Conservation (phyloP, 2,113 vertebrate genomes). For the Tapirus terrestris region DNA sequence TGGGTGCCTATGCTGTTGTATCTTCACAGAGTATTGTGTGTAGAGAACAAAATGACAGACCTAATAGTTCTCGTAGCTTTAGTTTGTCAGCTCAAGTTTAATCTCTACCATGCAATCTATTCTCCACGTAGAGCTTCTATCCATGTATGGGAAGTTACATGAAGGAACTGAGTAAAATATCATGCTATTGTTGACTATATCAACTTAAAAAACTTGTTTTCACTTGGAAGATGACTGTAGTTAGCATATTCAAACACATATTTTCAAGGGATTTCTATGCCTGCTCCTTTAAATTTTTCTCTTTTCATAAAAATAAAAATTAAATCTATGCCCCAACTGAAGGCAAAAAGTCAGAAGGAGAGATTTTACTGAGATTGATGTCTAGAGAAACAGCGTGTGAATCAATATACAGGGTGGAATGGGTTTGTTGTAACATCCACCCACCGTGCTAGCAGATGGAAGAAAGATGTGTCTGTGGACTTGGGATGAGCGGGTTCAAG, state of each 20-base stretch:
- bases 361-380: slow-evolving; percentile 65
- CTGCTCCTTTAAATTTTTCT: slow-evolving; percentile 27
- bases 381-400: slow-evolving; percentile 59
- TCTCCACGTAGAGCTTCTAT: neutral
- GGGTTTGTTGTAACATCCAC: slow-evolving; percentile 46
- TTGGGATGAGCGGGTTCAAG: slow-evolving; percentile 55
- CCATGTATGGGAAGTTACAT: neutral
- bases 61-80: neutral
- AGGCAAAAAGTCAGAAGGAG: neutral
- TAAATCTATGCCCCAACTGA: neutral
- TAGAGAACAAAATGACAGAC: neutral
- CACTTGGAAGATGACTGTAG: neutral
- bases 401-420: slow-evolving; percentile 67
- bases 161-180: neutral
- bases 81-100: neutral
- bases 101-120: neutral
- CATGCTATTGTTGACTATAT: neutral
- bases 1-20: slow-evolving; percentile 38
- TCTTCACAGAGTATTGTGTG: neutral
- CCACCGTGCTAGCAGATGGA: neutral
- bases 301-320: neutral
- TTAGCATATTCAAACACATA: neutral
- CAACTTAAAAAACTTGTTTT: neutral
- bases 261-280: neutral
- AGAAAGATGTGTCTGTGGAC: slow-evolving; percentile 48